Percentiles rank a stretch among this genome's conserved stretches.
phyloP scores from a whole-genome alignment of 2,113 vertebrate genomes.

The Thymallus thymallus region DNA sequence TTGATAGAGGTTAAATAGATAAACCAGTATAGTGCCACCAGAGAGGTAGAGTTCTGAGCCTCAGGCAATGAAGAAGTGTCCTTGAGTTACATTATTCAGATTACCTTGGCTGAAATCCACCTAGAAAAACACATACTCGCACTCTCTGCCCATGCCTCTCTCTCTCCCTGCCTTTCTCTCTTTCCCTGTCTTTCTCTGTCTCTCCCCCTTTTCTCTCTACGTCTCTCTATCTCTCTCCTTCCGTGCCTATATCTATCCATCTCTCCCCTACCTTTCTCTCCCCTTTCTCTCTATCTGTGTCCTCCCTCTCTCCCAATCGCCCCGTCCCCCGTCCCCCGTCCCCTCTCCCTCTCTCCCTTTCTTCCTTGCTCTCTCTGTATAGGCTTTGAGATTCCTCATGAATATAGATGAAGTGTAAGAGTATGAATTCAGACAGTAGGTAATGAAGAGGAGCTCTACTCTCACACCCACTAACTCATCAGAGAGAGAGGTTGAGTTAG shows the following conservation, averaged over 20 bases:
- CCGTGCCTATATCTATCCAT: neutral
- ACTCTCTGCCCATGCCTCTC: neutral
- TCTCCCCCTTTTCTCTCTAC: neutral
- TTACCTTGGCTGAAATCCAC: neutral
- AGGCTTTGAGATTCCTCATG: neutral
- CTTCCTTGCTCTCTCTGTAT: neutral
- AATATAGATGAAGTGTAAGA: neutral
- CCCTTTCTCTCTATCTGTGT: no score
- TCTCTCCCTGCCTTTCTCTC: neutral
- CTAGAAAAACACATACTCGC: neutral
- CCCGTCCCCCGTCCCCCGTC: neutral
- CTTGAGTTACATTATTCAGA: neutral
- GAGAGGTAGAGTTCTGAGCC: neutral
- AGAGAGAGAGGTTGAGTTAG: neutral
- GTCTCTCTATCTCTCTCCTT: neutral
- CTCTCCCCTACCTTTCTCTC: no score
- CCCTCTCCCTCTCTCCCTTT: neutral
- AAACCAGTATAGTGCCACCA: neutral
- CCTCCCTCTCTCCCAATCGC: neutral
- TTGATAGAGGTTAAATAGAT: neutral
- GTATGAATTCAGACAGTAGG: neutral
- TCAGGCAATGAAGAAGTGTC: neutral
- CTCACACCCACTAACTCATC: neutral
- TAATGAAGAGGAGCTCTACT: neutral
- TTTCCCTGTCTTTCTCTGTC: no score